Base-by-base conservation (phyloP, 2,113 vertebrate species). In the Proterorhinus semilunaris region DNA sequence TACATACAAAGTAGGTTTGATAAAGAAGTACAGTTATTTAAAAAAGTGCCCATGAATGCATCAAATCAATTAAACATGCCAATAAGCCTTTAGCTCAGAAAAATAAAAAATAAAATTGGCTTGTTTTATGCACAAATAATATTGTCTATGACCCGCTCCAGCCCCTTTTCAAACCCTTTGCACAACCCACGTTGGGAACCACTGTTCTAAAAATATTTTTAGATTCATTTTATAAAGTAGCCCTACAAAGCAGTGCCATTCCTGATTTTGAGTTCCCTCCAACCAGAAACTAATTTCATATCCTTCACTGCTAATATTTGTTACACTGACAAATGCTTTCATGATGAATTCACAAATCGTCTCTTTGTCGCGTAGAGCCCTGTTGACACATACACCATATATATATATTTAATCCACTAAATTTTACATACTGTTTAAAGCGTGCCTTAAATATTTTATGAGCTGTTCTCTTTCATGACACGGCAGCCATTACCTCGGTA, bases 351-450 rank as follows among this genome's bases (percentile, higher is more conserved):
- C 17, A 55, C 61, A 49, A 55, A 68, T 70, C 64, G 54, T 27
- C 57, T 6, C 62, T 46, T 69, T 79, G 80, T 81, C 72, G 65
- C 68, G 0, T 47, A 49, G 51, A 74, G 65, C 59, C 36, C 72
- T 3, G 11, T 62, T 66, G 63, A 81, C 79, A 65, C 61, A n/a
- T 66, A 42, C 36, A 53, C 47, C 75, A 87, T 3, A 87, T 88
- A 79, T 88, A 79, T 91, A 87, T 90, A 74, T 90, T 91, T 90
- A 87, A 90, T 89, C 76, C 79, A 69, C 79, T 87, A 78, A 85
- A 78, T 89, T 90, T 87, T 89, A 86, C 89, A 88, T 85, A 78
- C 82, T 80, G 74, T 80, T 75, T 88, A 90, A 90, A 90, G 27
- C 87, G 85, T 65, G 62, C 75, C 47, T 62, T 92, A 61, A 79